Base-by-base conservation (phyloP, 1,140 invertebrate species). In the Conus betulinus region DNA sequence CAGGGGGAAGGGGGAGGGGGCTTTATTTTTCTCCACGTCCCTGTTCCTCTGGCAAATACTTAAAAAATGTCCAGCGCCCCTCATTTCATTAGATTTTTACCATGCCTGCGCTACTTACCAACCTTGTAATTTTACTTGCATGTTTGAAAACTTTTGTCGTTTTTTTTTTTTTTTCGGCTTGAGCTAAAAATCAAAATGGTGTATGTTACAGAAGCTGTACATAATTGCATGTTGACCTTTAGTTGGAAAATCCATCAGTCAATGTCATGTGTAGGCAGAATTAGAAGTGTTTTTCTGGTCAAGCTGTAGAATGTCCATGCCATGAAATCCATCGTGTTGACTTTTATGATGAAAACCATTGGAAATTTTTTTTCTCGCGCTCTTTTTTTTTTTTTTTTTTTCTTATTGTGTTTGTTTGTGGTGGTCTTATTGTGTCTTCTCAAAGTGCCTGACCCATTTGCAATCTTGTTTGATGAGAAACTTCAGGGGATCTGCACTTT, bases 391-490 rank as follows among this genome's bases (percentile, higher is more conserved):
- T 71, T 71, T 71, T n/a, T 71, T 20, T 71, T 7, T 23, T 20
- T 23, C 67, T 20, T 71, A 13, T 63, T 20, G 60, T 11, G 10
- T 63, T 20, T 11, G 10, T 63, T 63, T 63, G 17, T 20, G 60
- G 60, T 63, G 60, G 60, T 63, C 60, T 23, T 20, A 71, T 71
- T 71, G 6, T 71, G 13, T 71, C 67, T 71, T 71, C 67, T 71
- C 67, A 20, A 81, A 81, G 79, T 81, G 79, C 79, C 79, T 81
- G 79, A 53, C 79, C 79, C 79, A 81, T 81, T 81, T 81, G 39
- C 39, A 52, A 52, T 81, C 79, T 81, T 81, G 79, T 81, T 78
- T 81, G 79, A 81, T 53, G 10, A 81, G 15, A 81, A 81, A 27
- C 13, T 81, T 81, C 79, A 81, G 79, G 79, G 79, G 13, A 20